A percentile compares a stretch with the other conserved stretches of the same genome.
Conservation (phyloP, 1,140 invertebrate genomes). For the Drosophila hydei region DNA sequence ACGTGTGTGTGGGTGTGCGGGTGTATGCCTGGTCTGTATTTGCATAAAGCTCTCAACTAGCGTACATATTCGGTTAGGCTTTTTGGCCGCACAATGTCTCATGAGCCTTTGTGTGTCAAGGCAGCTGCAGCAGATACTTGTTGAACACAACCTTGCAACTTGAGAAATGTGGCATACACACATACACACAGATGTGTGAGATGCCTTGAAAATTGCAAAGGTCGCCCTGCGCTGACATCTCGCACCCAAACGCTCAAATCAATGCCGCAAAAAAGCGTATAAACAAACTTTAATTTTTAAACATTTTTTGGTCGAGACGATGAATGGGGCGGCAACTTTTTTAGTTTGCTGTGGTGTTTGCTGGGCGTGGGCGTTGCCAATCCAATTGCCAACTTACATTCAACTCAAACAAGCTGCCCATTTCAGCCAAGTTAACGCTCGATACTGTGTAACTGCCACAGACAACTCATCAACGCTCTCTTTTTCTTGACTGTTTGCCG, state of each 20-base stretch:
- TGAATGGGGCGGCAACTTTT: conserved; percentile 55
- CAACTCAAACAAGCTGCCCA: conserved; percentile 49
- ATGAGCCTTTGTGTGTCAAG: conserved; percentile 73
- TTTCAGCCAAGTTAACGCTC: conserved; percentile 46
- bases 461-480: conserved; percentile 51
- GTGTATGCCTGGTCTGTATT: conserved; percentile 41
- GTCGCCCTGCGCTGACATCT: conserved; percentile 50
- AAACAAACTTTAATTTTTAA: conserved; percentile 53
- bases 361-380: conserved; percentile 60
- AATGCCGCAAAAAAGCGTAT: conserved; percentile 47
- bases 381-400: conserved; percentile 74
- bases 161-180: conserved; percentile 15
- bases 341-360: conserved; percentile 3
- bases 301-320: conserved; percentile 46
- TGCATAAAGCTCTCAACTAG: conserved; percentile 75
- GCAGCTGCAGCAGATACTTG: conserved; percentile 69
- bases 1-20: conserved; percentile 8
- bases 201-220: conserved; percentile 57
- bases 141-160: conserved; percentile 68
- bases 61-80: conserved; percentile 77
- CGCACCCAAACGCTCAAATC: conserved; percentile 41
- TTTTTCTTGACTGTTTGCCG: conserved; percentile 10
- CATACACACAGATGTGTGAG: conserved; percentile 1
- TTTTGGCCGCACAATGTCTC: conserved; percentile 67
- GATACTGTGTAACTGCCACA: conserved; percentile 62